Evolutionary conservation across 2,797 vertebrate species (phyloP), one percentile per base, ranked within the genome.

Genomic region (Melanotaenia nigrans): DNA sequence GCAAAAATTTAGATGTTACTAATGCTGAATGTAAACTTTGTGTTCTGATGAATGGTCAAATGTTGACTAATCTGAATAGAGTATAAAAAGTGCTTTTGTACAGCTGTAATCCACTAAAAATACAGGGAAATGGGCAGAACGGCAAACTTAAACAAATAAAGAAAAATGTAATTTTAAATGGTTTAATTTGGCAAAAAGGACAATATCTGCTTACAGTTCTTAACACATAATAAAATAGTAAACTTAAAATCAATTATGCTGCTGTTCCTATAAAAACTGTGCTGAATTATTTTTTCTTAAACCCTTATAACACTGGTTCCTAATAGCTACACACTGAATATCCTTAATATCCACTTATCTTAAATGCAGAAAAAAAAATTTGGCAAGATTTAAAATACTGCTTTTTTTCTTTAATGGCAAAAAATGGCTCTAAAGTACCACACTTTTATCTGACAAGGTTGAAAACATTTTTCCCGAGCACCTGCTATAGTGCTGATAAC

Each of bases 301-400:
- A 71, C 71, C 61, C 71, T 81, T 83, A 65, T 59, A 76, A 68
- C 79, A 86, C 80, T 65, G 65, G 40, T 57, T 81, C 65, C 74
- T 81, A 67, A 56, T 55, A 75, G 80, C 36, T 83, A 85, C 68
- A 85, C 78, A 90, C 77, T 75, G 64, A 65, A 67, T 77, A 62
- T 84, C 61, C 57, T 69, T 65, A 56, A 63, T 77, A 83, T 78
- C 83, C 74, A 71, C 69, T 81, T 81, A 66, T 70, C 22, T 84
- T 81, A 82, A 85, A 93, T 65, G 81, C 88, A 85, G 83, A 87
- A 91, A 85, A 74, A 40, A 45, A 45, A 81, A 77, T 91, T 93
- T 93, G 94, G 92, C 93, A 95, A 95, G 75, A 83, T 92, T 92
- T 91, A 89, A 93, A 92, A 92, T 78, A 58, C 75, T 84, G 83